Evolutionary conservation across 2,888 invertebrate species (phyloP).

Genomic region (Cantharis flavilabris): DNA sequence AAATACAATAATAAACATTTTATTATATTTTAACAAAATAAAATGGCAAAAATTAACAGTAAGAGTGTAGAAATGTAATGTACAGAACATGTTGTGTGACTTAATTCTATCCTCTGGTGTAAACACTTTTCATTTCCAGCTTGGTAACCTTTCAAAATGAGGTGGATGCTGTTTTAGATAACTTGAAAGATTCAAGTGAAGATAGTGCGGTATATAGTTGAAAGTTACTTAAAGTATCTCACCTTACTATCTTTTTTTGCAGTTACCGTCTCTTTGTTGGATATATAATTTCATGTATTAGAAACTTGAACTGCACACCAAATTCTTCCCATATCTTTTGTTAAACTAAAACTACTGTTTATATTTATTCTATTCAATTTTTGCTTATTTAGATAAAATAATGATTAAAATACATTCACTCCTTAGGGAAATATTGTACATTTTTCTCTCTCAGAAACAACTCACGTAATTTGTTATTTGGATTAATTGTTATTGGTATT

Average conservation of each 20-base stretch:
- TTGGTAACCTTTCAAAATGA: constrained; percentile 19
- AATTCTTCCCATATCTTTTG: background rate
- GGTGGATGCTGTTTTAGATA: constrained; percentile 27
- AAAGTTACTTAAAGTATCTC: constrained; percentile 12
- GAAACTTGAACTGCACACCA: background rate
- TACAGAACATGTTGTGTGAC: constrained; percentile 2
- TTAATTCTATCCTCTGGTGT: constrained; percentile 8
- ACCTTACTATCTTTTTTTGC: constrained; percentile 19
- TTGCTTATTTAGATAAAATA: too few species aligned
- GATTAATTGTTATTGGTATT: too few species aligned
- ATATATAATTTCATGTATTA: background rate
- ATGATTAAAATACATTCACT: too few species aligned
- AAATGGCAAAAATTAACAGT: background rate
- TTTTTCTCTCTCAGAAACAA: too few species aligned
- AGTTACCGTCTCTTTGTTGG: constrained; percentile 17
- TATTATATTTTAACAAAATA: background rate
- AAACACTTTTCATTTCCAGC: constrained; percentile 18
- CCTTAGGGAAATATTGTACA: too few species aligned
- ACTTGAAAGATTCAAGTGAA: constrained; percentile 19
- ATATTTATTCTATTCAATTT: background rate
- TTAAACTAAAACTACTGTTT: background rate
- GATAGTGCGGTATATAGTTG: constrained; percentile 20
- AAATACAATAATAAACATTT: too few species aligned
- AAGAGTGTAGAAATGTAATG: background rate
- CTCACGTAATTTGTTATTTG: too few species aligned